These are phyloP conservation scores for Epinephelus cyanopodus DNA, from an alignment of 2,113 vertebrate species.

Conservation along the genomic window DNA sequence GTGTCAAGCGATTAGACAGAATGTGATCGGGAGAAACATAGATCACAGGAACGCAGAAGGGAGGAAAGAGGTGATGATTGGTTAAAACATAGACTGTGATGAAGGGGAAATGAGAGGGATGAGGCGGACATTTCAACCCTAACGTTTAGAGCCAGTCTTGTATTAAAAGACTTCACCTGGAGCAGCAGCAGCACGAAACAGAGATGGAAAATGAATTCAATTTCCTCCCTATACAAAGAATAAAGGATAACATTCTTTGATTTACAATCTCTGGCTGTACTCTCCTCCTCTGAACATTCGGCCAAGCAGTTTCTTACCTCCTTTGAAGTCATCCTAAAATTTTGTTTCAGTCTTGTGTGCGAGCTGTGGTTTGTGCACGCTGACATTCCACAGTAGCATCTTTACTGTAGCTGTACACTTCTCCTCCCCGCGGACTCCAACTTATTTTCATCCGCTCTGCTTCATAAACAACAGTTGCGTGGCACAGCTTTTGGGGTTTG, in stretches of 20 bases:
- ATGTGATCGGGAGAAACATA: conserved; percentile 50
- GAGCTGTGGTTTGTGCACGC: conserved; percentile 20
- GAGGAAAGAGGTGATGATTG: conserved; percentile 21
- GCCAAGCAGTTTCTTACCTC: conserved; percentile 37
- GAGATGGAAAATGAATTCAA: conserved; percentile 34
- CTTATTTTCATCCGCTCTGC: conserved; percentile 62
- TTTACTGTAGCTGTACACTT: conserved; percentile 17
- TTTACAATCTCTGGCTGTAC: conserved; percentile 37
- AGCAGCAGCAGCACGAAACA: conserved; percentile 20
- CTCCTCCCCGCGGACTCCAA: conserved; percentile 50
- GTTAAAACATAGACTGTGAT: conserved; percentile 47
- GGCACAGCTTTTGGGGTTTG: conserved; percentile 34
- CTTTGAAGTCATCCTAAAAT: conserved; percentile 68
- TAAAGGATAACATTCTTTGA: conserved; percentile 60
- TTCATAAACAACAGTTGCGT: conserved; percentile 47
- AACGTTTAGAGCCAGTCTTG: conserved; percentile 6
- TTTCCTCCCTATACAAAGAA: conserved; percentile 52
- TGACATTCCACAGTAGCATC: conserved; percentile 45
- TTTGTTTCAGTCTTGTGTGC: not conserved
- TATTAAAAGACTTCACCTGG: conserved; percentile 59
- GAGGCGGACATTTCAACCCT: conserved; percentile 26
- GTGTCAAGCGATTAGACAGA: conserved; percentile 61
- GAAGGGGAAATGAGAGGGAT: conserved; percentile 18
- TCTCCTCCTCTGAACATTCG: conserved; percentile 42
- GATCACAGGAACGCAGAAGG: conserved; percentile 20